Conservation (phyloP, 2,113 vertebrate species). For the Tricholaema leucomelas region DNA sequence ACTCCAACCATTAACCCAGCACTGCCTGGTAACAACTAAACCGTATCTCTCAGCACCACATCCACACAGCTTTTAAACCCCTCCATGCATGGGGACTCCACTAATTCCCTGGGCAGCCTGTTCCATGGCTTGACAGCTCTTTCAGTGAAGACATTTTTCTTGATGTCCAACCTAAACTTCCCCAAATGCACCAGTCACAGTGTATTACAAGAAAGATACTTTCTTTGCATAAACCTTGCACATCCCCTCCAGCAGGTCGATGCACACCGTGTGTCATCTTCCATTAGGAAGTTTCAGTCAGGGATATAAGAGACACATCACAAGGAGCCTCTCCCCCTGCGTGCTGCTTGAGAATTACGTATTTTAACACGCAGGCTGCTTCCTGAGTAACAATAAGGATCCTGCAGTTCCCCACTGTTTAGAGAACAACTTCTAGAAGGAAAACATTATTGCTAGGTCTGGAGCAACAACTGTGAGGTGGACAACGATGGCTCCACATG, state of each 20-base stretch:
- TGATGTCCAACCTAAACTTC: too few species aligned
- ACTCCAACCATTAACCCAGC: too few species aligned
- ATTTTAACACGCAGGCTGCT: neutral
- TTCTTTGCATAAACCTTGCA: neutral
- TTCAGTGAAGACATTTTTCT: too few species aligned
- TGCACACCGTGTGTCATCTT: accelerated
- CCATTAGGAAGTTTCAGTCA: neutral
- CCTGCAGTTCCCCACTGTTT: neutral
- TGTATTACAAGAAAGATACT: accelerated
- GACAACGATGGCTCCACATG: neutral
- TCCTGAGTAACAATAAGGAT: accelerated
- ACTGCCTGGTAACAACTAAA: too few species aligned
- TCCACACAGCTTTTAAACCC: too few species aligned
- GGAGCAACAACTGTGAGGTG: neutral
- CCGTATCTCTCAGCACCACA: too few species aligned
- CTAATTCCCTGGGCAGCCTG: too few species aligned
- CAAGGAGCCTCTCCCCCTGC: neutral
- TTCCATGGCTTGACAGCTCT: too few species aligned
- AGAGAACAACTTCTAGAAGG: neutral
- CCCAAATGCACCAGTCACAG: too few species aligned
- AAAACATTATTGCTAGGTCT: neutral
- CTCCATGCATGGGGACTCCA: too few species aligned
- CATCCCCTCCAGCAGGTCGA: neutral
- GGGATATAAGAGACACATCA: neutral
- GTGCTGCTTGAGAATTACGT: accelerated